Evolutionary conservation across 2,113 vertebrate genomes (phyloP).

Genomic region (Melanerpes formicivorus): DNA sequence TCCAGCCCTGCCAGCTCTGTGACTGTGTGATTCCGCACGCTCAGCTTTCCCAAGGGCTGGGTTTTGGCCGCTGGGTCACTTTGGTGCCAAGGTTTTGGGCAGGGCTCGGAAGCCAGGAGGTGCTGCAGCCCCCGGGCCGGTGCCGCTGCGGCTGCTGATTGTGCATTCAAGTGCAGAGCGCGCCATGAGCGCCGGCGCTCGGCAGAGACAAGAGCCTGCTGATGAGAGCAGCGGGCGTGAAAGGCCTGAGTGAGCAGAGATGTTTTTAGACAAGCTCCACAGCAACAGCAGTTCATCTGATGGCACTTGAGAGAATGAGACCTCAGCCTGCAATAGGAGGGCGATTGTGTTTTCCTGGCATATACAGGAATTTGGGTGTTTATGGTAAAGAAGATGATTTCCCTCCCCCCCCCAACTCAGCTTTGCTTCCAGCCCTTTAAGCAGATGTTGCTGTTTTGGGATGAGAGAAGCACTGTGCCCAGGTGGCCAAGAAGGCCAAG

Average conservation of each 20-base stretch:
- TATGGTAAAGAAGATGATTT: background rate
- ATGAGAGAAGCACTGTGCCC: background rate
- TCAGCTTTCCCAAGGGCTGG: background rate
- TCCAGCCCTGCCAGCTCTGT: background rate
- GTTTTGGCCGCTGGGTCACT: background rate
- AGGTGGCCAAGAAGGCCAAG: no score
- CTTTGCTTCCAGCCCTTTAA: background rate
- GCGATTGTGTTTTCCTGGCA: background rate
- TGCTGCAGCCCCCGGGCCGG: background rate
- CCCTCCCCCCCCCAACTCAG: fast-evolving
- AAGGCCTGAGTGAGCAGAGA: slow-evolving; percentile 29
- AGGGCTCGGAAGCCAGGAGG: background rate
- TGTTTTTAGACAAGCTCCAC: slow-evolving; percentile 33
- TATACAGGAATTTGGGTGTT: background rate
- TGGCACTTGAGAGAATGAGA: slow-evolving; percentile 19
- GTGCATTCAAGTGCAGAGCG: slow-evolving; percentile 23
- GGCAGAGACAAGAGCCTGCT: slow-evolving; percentile 28
- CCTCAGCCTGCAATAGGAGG: background rate
- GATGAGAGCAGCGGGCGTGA: slow-evolving; percentile 6
- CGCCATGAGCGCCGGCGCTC: background rate
- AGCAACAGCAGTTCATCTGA: slow-evolving; percentile 28
- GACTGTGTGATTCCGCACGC: background rate
- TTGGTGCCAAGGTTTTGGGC: background rate
- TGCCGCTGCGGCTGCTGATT: background rate
- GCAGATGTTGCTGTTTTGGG: background rate